Percentiles rank a stretch among this genome's conserved stretches.
Evolutionary conservation across 2,888 invertebrate genomes (phyloP).

Genomic region (Melipona beecheii): DNA sequence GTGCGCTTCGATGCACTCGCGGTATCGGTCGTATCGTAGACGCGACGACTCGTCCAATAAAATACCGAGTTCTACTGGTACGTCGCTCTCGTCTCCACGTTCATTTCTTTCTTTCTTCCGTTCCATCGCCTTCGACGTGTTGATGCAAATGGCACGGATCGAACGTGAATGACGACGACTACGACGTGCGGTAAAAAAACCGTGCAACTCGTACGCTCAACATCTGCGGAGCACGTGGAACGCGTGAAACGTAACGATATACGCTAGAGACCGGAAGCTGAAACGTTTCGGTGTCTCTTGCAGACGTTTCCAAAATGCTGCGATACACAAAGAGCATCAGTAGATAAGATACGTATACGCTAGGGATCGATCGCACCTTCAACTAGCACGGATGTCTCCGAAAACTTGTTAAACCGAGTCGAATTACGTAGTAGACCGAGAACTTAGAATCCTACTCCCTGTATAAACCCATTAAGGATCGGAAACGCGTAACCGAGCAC

Average conservation of each 20-base stretch:
- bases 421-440: conserved; percentile 33
- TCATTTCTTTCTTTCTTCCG: neutral
- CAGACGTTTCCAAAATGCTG: neutral
- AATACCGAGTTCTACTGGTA: conserved; percentile 2
- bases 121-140: no score
- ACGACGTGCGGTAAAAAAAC: neutral
- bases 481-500: conserved; percentile 37
- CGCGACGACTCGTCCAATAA: neutral
- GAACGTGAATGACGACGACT: neutral
- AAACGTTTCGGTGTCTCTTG: conserved; percentile 7
- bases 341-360: no score
- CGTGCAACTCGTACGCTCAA: conserved; percentile 1
- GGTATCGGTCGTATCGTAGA: conserved; percentile 19
- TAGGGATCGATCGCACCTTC: conserved; percentile 36
- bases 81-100: neutral
- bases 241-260: neutral
- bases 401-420: conserved; percentile 50
- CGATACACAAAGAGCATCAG: neutral
- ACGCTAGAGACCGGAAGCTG: conserved; percentile 30
- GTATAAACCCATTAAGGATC: conserved; percentile 47
- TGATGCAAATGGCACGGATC: conserved; percentile 14
- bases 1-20: conserved; percentile 43
- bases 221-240: conserved; percentile 53
- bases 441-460: conserved; percentile 40
- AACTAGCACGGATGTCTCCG: conserved; percentile 26